Percentiles rank a stretch among this genome's conserved stretches.
These are phyloP conservation scores for Conus betulinus DNA, from an alignment of 1,140 invertebrate species.

Conservation along the genomic window DNA sequence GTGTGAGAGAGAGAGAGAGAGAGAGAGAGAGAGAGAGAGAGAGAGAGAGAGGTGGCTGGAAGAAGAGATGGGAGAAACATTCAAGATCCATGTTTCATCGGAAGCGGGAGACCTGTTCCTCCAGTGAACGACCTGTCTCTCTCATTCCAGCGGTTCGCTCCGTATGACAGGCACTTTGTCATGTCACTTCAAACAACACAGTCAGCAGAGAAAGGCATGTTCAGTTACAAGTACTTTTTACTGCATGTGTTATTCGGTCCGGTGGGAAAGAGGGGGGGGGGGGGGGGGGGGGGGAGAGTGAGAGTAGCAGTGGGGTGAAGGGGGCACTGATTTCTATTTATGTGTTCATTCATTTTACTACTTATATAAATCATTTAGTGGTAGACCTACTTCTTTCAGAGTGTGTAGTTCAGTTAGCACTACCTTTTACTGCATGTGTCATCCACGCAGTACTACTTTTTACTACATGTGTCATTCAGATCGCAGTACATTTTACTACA, in stretches of 20 bases:
- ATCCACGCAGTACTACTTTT: too few species aligned
- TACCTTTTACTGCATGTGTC: too few species aligned
- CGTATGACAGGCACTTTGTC: background rate
- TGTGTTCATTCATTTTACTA: too few species aligned
- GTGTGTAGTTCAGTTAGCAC: too few species aligned
- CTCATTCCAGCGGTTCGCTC: background rate
- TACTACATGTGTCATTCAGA: too few species aligned
- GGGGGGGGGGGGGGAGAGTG: background rate
- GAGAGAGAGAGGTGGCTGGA: conserved; percentile 4
- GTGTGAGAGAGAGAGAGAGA: background rate
- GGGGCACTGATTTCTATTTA: too few species aligned
- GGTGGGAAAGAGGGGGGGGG: background rate
- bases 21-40: conserved; percentile 10
- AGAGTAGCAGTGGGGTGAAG: background rate
- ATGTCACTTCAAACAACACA: background rate
- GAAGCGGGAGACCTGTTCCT: background rate
- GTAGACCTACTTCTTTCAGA: too few species aligned
- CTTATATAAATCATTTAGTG: too few species aligned
- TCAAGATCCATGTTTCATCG: background rate
- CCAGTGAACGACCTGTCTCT: background rate
- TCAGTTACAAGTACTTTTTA: too few species aligned
- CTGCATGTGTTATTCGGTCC: too few species aligned
- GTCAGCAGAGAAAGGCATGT: too few species aligned
- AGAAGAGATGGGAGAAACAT: background rate
- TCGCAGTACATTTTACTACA: too few species aligned